These are phyloP conservation scores for Lepidocyrtinus sp. DNA, from an alignment of 2,888 invertebrate genomes.

Conservation along the genomic window DNA sequence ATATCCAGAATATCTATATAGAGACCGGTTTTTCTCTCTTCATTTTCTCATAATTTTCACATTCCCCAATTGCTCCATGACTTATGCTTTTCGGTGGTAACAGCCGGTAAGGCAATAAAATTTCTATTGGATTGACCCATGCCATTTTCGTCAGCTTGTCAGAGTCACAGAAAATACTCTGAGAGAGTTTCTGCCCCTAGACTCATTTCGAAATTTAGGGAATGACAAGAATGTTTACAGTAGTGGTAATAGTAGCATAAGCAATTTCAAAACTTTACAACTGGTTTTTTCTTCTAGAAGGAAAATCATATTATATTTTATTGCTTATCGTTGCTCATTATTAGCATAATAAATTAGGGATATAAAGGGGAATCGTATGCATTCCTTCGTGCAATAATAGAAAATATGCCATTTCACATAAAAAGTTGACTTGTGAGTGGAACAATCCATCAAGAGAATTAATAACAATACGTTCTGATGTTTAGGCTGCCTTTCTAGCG, in stretches of 20 bases:
- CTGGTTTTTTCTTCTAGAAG: constrained; percentile 34
- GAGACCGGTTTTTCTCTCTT: constrained; percentile 47
- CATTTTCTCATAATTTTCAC: constrained; percentile 56
- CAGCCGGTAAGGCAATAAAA: constrained; percentile 50
- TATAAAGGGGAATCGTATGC: too few relatives aligned
- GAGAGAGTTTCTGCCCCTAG: constrained; percentile 38
- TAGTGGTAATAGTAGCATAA: too few relatives aligned
- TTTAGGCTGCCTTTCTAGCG: too few relatives aligned
- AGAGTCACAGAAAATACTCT: too few relatives aligned
- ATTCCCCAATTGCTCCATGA: constrained; percentile 49
- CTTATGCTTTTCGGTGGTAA: constrained; percentile 24
- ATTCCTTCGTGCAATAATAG: not conserved
- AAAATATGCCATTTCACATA: not conserved
- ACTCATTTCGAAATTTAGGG: too few relatives aligned
- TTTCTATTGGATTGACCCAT: constrained; percentile 54
- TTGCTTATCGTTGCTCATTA: too few relatives aligned
- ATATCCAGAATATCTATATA: constrained; percentile 24
- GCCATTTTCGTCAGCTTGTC: constrained; percentile 29
- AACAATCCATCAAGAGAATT: constrained; percentile 42
- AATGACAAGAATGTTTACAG: too few relatives aligned
- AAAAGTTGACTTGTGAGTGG: constrained; percentile 9
- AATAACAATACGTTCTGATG: constrained; percentile 19
- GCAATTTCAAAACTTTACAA: constrained; percentile 38
- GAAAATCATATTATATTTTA: too few relatives aligned
- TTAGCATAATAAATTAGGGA: too few relatives aligned